Evolutionary conservation across 2,113 vertebrate species (phyloP), one percentile per base, ranked within the genome.

Genomic region (Tauraco erythrolophus): DNA sequence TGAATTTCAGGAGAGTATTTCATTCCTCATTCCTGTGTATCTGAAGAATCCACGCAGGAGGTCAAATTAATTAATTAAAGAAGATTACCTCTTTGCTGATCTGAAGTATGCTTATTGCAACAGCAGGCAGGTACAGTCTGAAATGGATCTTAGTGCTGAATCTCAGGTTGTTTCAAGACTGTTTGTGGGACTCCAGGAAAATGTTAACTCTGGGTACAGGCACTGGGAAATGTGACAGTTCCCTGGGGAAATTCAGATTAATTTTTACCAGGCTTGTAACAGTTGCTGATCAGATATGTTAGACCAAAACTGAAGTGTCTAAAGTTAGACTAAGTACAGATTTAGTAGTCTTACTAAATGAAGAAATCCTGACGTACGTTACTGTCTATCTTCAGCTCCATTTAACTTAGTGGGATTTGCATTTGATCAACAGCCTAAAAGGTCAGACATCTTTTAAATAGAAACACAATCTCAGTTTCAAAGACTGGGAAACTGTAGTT

Each of bases 291-390:
- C 65, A 82, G 68, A 77, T 89, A 77, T n/a, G 60, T 92, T 95
- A 80, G 69, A 78, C 83, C 95, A 86, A 95, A 97, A 94, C 88
- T 68, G 57, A 64, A 71, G 18, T 89, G 79, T 84, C 96, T 92
- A 92, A 96, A 96, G 83, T 97, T 97, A 94, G 94, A 65, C 88
- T 94, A 95, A 93, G 75, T 85, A 92, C 90, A 92, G 92, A 95
- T 94, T 96, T 97, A 97, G 88, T 80, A 91, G 89, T 89, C 83
- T 94, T 95, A 62, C 86, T 95, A 94, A 95, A 94, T 94, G 86
- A 91, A 97, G 92, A 94, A 91, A 81, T 87, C 6, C 22, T 94
- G 92, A 96, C 77, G 84, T 97, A 37, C 7, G 3, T 90, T 86
- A 81, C 77, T 64, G 79, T 84, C 95, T 95, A 87, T 94, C 92